phyloP scores from a whole-genome alignment of 2,888 invertebrate species.

The Epinotia bilunana region DNA sequence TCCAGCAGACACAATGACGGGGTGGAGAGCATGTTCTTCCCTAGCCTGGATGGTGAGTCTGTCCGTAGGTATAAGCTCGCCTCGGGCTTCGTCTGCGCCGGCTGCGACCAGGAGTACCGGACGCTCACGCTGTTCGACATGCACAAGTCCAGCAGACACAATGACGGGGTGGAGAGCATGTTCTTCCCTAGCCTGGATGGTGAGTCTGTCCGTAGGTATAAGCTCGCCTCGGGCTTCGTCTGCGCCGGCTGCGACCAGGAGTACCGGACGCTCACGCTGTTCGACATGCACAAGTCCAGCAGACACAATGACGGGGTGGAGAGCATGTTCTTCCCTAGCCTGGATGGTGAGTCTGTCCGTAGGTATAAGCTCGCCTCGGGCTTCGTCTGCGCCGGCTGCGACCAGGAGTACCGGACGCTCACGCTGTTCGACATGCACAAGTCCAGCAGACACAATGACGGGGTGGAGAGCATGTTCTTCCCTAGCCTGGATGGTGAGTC shows the following conservation, averaged over 20 bases:
- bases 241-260: slow-evolving; percentile 62
- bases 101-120: slow-evolving; percentile 57
- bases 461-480: slow-evolving; percentile 63
- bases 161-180: slow-evolving; percentile 57
- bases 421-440: slow-evolving; percentile 63
- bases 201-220: too few species aligned
- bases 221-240: slow-evolving; percentile 41
- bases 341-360: slow-evolving; percentile 11
- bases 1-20: too few species aligned
- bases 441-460: slow-evolving; percentile 56
- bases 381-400: slow-evolving; percentile 61
- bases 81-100: slow-evolving; percentile 54
- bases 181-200: slow-evolving; percentile 57
- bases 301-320: slow-evolving; percentile 58
- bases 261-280: slow-evolving; percentile 54
- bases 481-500: slow-evolving; percentile 52
- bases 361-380: background rate
- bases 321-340: slow-evolving; percentile 60
- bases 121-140: slow-evolving; percentile 57
- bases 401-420: slow-evolving; percentile 54
- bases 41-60: too few species aligned
- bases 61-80: too few species aligned
- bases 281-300: slow-evolving; percentile 61
- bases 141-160: slow-evolving; percentile 62
- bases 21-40: too few species aligned